Conservation (phyloP, 2,888 invertebrate species). For the Mellilla xanthometata region DNA sequence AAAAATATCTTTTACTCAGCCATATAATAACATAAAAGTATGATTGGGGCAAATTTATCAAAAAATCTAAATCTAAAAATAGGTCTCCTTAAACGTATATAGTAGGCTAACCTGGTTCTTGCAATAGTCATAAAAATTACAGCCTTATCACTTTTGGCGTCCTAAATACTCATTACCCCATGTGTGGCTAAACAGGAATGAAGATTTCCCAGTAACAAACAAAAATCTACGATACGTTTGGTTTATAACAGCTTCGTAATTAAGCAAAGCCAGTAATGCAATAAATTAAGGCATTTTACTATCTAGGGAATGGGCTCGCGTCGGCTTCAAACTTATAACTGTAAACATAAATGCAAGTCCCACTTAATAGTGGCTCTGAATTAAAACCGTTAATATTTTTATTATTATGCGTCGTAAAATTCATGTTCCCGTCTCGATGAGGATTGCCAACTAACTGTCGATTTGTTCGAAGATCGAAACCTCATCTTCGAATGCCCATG, state of each 20-base stretch:
- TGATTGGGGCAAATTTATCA: too few species aligned
- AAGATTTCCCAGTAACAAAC: too few species aligned
- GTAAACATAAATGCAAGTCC: slow-evolving; percentile 24
- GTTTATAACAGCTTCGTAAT: slow-evolving; percentile 9
- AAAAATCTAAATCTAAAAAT: too few species aligned
- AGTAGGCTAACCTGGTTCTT: too few species aligned
- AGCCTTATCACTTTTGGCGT: too few species aligned
- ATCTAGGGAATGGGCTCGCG: slow-evolving; percentile 20
- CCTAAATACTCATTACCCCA: too few species aligned
- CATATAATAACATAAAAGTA: too few species aligned
- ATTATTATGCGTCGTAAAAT: slow-evolving; percentile 29
- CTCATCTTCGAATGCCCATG: slow-evolving; percentile 3
- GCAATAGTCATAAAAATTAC: too few species aligned
- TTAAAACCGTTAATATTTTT: slow-evolving; percentile 29
- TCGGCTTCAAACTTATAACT: slow-evolving; percentile 24
- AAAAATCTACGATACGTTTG: not conserved
- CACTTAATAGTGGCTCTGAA: slow-evolving; percentile 24
- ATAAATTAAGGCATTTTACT: slow-evolving; percentile 23
- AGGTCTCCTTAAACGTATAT: too few species aligned
- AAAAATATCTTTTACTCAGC: too few species aligned
- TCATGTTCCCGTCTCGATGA: slow-evolving; percentile 21
- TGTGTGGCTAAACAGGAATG: too few species aligned
- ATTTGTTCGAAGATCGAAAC: slow-evolving; percentile 16
- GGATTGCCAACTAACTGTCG: slow-evolving; percentile 27
- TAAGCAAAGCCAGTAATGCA: slow-evolving; percentile 14